Evolutionary conservation across 2,888 invertebrate species (phyloP), one percentile per base, ranked within the genome.

Genomic region (Helicoverpa assulta): DNA sequence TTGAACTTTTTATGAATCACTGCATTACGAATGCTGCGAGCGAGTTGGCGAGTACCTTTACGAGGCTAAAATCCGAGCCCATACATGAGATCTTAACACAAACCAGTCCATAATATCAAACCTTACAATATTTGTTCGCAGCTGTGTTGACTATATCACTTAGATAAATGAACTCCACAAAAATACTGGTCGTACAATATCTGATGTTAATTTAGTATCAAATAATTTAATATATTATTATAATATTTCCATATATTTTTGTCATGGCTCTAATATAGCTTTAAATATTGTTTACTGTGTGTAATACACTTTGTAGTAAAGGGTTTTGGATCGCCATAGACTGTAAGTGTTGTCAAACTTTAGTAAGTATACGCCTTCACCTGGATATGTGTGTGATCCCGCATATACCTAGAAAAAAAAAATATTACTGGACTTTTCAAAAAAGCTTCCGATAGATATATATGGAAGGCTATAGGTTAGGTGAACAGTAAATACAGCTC

Each of bases 301-400:
- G 92, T 99, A 99, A 93, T 99, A 99, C 61, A 99, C 99, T 94
- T 99, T 97, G 94, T 99, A 99, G 94, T 99, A 99, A 65, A 99
- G 97, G 56, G 99, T 99, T 97, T 99, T 99, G 84, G 99, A 99
- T 87, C 99, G 97, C 99, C 99, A 99, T 83, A 99, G 96, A 65
- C 99, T 99, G 93, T 99, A 99, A 0, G 99, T 99, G 95, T 99
- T 99, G 96, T 99, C 99, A 94, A 99, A 99, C 95, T 99, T 99
- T 53, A 99, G 96, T 90, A 99, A 96, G 94, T 99, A 99, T 51
- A 99, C 98, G 19, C 99, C 99, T 94, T 98, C 98, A 3, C 99
- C 99, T 0, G 99, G 99, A 94, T 99, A 99, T 62, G 97, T 97
- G 93, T 99, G 99, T 70, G 98, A 99, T 12, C 99, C 99, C n/a